phyloP scores from a whole-genome alignment of 2,113 vertebrate species.

The Aldabrachelys gigantea region DNA sequence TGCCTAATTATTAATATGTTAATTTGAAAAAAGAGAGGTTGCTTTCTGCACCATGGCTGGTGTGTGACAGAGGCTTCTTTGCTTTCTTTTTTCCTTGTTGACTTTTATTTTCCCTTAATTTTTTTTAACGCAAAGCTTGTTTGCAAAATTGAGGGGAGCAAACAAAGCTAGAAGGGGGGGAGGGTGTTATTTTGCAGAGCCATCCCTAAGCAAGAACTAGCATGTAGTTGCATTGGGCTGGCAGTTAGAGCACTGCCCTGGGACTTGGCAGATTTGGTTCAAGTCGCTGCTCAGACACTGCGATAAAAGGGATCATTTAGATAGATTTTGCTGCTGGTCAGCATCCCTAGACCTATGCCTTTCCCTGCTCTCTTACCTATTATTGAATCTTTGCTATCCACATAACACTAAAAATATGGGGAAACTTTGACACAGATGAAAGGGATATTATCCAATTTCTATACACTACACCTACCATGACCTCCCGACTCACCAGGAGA shows the following conservation, averaged over 20 bases:
- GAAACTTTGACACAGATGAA: background rate
- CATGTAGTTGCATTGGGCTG: rapidly evolving
- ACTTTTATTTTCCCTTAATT: rapidly evolving
- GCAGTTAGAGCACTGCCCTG: rapidly evolving
- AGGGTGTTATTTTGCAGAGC: background rate
- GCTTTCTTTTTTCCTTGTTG: rapidly evolving
- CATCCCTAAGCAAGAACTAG: background rate
- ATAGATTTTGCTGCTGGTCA: background rate
- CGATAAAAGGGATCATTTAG: background rate
- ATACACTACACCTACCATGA: background rate
- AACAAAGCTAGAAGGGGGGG: background rate
- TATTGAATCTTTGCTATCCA: background rate
- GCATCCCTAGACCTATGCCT: background rate
- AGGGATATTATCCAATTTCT: background rate
- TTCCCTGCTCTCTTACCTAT: background rate
- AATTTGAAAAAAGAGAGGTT: constrained; percentile 40
- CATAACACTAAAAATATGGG: background rate
- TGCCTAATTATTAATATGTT: constrained; percentile 61
- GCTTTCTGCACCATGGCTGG: rapidly evolving
- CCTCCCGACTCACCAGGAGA: background rate
- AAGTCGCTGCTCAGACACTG: background rate
- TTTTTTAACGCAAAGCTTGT: rapidly evolving
- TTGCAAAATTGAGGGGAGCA: background rate
- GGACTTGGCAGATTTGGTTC: rapidly evolving
- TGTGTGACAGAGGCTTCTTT: background rate